Percentiles rank a stretch among this genome's conserved stretches.
Conservation (phyloP, 2,888 invertebrate species). For the Drosophila borborema region DNA sequence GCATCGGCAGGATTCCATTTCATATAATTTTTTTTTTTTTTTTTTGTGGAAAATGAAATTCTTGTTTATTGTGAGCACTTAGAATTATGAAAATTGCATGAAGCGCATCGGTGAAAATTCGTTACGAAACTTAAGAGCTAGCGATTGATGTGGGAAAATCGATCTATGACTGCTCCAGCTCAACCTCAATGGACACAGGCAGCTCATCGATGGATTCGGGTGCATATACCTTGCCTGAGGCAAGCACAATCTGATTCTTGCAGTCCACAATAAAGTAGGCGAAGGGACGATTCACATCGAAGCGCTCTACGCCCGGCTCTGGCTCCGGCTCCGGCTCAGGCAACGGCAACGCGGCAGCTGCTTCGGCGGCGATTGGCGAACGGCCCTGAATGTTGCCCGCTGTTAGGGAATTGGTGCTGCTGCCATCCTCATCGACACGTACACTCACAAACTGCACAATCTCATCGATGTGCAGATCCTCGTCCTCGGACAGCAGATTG, state of each 20-base stretch:
- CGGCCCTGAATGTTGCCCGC: slow-evolving; percentile 70
- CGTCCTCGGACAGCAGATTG: slow-evolving; percentile 87
- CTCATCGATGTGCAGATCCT: slow-evolving; percentile 89
- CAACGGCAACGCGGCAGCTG: slow-evolving; percentile 40
- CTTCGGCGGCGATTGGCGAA: slow-evolving; percentile 42
- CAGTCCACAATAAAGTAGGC: slow-evolving; percentile 88
- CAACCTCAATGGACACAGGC: slow-evolving; percentile 73
- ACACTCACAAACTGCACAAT: slow-evolving; percentile 89
- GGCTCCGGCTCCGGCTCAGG: slow-evolving; percentile 69
- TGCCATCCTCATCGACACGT: slow-evolving; percentile 87
- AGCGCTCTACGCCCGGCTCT: slow-evolving; percentile 77
- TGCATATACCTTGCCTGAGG: slow-evolving; percentile 87
- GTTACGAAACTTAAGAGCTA: slow-evolving; percentile 69
- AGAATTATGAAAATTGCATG: slow-evolving; percentile 43
- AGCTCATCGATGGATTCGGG: slow-evolving; percentile 84
- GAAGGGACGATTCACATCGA: slow-evolving; percentile 88
- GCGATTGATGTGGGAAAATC: slow-evolving; percentile 11
- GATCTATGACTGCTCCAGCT: slow-evolving; percentile 75
- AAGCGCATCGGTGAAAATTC: slow-evolving; percentile 72
- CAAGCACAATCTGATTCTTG: slow-evolving; percentile 87
- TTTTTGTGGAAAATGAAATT: slow-evolving; percentile 49
- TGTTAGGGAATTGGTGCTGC: slow-evolving; percentile 85
- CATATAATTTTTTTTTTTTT: background rate
- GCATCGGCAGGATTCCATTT: background rate
- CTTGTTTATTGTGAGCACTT: slow-evolving; percentile 63